A percentile compares a stretch with the other conserved stretches of the same genome.
These are phyloP conservation scores for Ondatra zibethicus DNA, from an alignment of 2,113 vertebrate genomes.

Conservation along the genomic window DNA sequence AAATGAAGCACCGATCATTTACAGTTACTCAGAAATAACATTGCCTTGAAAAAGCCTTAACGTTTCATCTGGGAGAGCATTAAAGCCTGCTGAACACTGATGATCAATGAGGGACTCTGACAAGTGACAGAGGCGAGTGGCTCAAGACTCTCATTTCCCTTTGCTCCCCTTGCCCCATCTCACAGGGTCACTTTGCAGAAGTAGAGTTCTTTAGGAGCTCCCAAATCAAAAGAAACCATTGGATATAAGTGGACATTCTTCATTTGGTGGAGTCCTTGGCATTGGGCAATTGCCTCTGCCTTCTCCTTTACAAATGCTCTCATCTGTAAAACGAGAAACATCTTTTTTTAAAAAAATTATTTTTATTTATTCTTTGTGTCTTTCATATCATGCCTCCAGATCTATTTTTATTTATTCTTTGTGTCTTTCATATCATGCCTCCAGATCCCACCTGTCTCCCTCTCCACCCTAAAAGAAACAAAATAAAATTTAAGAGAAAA, in stretches of 20 bases:
- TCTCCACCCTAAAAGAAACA: background rate
- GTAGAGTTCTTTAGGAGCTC: background rate
- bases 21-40: conserved; percentile 70
- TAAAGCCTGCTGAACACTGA: background rate
- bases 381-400: background rate
- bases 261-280: background rate
- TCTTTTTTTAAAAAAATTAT: background rate
- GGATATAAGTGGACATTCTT: background rate
- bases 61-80: background rate
- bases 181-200: conserved; percentile 45
- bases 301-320: conserved; percentile 17
- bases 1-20: conserved; percentile 69
- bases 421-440: background rate
- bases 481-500: background rate
- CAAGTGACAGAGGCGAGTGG: background rate
- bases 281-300: background rate
- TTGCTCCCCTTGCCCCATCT: background rate
- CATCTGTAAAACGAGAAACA: conserved; percentile 5
- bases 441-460: background rate
- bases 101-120: conserved; percentile 10
- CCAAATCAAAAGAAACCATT: background rate
- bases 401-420: background rate
- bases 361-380: background rate
- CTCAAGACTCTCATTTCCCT: background rate
- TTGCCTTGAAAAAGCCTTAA: conserved; percentile 53